Percentiles rank a stretch among this genome's conserved stretches.
These are phyloP conservation scores for Phymatocera aterrima DNA, from an alignment of 2,888 invertebrate species.

Conservation along the genomic window DNA sequence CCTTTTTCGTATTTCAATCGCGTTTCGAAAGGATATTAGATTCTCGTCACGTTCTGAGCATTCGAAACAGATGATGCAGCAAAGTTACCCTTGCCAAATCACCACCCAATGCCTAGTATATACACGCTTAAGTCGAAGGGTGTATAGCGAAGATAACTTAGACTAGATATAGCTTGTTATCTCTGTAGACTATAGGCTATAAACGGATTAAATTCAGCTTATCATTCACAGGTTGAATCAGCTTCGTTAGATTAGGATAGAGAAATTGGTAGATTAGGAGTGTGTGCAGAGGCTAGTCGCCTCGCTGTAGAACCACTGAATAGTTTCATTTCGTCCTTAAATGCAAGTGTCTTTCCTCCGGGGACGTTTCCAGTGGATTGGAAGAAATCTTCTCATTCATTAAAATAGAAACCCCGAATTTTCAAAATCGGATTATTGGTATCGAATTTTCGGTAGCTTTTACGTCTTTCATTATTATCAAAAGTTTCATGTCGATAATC, in stretches of 20 bases:
- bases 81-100: neutral
- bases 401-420: neutral
- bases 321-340: neutral
- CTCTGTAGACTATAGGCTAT: neutral
- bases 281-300: neutral
- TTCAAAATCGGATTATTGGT: no score
- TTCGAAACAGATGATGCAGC: conserved; percentile 43
- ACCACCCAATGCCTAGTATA: neutral
- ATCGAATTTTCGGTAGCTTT: no score
- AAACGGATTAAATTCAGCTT: conserved; percentile 9
- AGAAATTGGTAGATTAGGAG: neutral
- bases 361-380: neutral
- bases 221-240: neutral
- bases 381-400: neutral
- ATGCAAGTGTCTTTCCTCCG: neutral
- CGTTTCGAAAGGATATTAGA: neutral
- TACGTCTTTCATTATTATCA: no score
- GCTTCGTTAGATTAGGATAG: neutral
- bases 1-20: conserved; percentile 28
- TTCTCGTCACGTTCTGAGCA: conserved; percentile 31
- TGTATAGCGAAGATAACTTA: neutral
- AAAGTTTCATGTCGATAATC: no score
- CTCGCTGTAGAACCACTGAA: neutral
- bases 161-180: neutral
- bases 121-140: neutral